These are phyloP conservation scores for Sericinus montela DNA, from an alignment of 2,888 invertebrate species.

Conservation along the genomic window DNA sequence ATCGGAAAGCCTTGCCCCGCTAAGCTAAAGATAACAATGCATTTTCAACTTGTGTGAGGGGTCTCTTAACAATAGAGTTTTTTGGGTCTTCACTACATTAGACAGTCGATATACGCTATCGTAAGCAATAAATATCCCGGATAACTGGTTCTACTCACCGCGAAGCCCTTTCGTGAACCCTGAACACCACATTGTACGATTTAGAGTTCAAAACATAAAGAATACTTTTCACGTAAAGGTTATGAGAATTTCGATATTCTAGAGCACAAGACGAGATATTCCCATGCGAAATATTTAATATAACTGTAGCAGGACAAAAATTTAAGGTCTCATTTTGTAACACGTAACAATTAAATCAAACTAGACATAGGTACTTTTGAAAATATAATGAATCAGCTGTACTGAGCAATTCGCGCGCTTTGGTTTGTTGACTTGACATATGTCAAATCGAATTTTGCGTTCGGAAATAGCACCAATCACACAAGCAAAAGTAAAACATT, in stretches of 20 bases:
- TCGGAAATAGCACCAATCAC: slow-evolving; percentile 19
- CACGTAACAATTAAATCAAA: not conserved
- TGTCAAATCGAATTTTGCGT: slow-evolving; percentile 22
- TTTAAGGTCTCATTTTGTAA: slow-evolving; percentile 6
- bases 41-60: slow-evolving; percentile 5
- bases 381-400: slow-evolving; percentile 24
- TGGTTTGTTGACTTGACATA: slow-evolving; percentile 21
- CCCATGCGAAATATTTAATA: slow-evolving; percentile 17
- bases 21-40: slow-evolving; percentile 12
- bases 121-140: slow-evolving; percentile 40
- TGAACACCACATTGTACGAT: slow-evolving; percentile 30
- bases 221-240: slow-evolving; percentile 28
- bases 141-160: slow-evolving; percentile 51
- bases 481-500: no score
- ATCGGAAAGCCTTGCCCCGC: no score
- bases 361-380: slow-evolving; percentile 11
- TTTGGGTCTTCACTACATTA: slow-evolving; percentile 10
- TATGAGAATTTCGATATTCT: slow-evolving; percentile 24
- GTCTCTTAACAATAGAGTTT: slow-evolving; percentile 11
- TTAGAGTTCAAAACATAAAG: slow-evolving; percentile 27
- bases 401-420: slow-evolving; percentile 30
- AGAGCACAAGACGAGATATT: slow-evolving; percentile 6
- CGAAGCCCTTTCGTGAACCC: slow-evolving; percentile 32
- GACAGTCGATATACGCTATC: slow-evolving; percentile 39
- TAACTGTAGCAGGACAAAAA: not conserved